Evolutionary conservation across 2,888 invertebrate genomes (phyloP), one percentile per base, ranked within the genome.

Genomic region (Idaea biselata): DNA sequence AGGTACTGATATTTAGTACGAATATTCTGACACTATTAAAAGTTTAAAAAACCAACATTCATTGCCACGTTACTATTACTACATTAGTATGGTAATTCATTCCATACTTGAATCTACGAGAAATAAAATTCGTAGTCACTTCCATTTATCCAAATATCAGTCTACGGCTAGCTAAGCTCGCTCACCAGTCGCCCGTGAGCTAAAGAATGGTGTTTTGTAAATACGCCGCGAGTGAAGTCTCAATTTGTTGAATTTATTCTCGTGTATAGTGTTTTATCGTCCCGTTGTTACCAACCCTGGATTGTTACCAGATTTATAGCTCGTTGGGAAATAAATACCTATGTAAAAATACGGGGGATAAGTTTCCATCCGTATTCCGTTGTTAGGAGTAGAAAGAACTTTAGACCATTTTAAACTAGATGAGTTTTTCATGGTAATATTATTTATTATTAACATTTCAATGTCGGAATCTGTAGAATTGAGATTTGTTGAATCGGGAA

Each of bases 141-240:
- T 44, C 44, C 44, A 44, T 44, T 11, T 14, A 44, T 44, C 8
- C 33, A 7, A 7, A 7, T 11, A 44, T 44, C 14, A 44, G n/a
- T 44, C 11, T 7, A 44, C 44, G 44, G 44, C 14, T 44, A 14
- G 44, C 44, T 63, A 60, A 33, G 59, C 56, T 58, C 66, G 63
- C 67, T 58, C 64, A 66, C 55, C 66, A 64, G 63, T 57, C 59
- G 60, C 17, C 31, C 55, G 55, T 67, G 63, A 66, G 44, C 44
- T 44, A 44, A 66, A 63, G 44, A 44, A 60, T 32, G 53, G 59
- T 53, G 59, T 60, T 77, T 76, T 78, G 75, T 74, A 68, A 75
- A 76, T 74, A 75, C 75, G 72, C 74, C 67, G 67, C 69, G 71
- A 73, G 74, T 71, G 70, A 78, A 70, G 75, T 75, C 76, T 78